Evolutionary conservation across 2,888 invertebrate species (phyloP), one percentile per base, ranked within the genome.

Genomic region (Drosophila koepferae): DNA sequence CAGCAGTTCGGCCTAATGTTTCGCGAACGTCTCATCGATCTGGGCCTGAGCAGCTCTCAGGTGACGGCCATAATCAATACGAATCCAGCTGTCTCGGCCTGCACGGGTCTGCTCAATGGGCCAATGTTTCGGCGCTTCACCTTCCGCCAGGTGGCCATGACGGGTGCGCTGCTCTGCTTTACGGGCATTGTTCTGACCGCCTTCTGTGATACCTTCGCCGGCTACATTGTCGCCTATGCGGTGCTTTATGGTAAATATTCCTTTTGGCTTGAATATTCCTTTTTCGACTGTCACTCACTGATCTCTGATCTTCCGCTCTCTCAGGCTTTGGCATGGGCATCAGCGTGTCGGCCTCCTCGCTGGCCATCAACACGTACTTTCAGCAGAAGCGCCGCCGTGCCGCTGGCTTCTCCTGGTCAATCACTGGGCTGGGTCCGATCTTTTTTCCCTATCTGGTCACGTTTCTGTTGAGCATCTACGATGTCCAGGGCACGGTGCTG

Each of bases 291-390:
- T 28, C 28, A 6, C 43, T 44, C 18, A 4, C 55, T 31, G 0
- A 31, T 12, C 12, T 3, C 23, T 31, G 0, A 31, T 12, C 12
- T 3, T 16, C 8, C 9, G 1, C 31, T 16, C 20, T 54, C 16
- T 2, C 41, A 92, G 92, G 92, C 40, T 92, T 92, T 41, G 95
- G 96, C 23, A 94, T 95, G 86, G 96, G 96, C 51, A 94, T 96
- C 59, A 94, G 95, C 66, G 94, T 95, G 83, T 95, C 96, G 2
- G 95, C 96, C 5, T 96, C 95, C 80, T 95, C 96, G 18, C 90
- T 96, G 69, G 96, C 96, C 31, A 92, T 96, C 74, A 96, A 96
- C 86, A 96, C 96, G 1, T 96, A 96, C 90, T 96, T 96, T 93
- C 95, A 95, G 89, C 94, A 95, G 63, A 95, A 95, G 90, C 94